A percentile compares a stretch with the other conserved stretches of the same genome.
phyloP scores from a whole-genome alignment of 2,113 vertebrate species.

The Verasper variegatus region DNA sequence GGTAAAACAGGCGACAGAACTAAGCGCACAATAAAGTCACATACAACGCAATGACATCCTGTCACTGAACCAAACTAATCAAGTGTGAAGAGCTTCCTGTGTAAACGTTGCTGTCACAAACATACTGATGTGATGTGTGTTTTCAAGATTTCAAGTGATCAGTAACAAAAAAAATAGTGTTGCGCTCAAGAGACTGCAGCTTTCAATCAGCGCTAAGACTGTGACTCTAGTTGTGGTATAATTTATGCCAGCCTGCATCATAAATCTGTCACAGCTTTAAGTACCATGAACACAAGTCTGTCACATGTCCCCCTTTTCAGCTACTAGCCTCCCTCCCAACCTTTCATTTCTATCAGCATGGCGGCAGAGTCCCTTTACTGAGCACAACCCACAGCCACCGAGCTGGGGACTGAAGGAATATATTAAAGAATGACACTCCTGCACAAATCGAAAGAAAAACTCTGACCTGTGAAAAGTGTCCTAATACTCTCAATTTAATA shows the following conservation, averaged over 20 bases:
- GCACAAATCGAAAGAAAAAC: neutral
- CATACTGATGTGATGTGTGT: neutral
- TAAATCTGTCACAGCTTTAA: conserved; percentile 11
- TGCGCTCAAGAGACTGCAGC: neutral
- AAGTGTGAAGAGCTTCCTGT: neutral
- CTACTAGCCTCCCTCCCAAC: conserved; percentile 17
- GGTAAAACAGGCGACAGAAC: neutral
- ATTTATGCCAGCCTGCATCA: neutral
- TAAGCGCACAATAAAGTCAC: neutral
- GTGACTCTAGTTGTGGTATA: neutral
- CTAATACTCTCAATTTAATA: too few species aligned
- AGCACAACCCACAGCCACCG: too few species aligned
- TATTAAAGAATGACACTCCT: conserved; percentile 3
- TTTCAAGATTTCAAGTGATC: neutral
- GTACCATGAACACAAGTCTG: neutral
- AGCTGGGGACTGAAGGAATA: neutral
- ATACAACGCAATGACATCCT: neutral
- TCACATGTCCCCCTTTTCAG: neutral
- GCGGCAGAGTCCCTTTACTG: conserved; percentile 8
- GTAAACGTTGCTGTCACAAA: neutral
- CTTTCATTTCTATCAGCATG: conserved; percentile 50
- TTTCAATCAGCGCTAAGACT: neutral
- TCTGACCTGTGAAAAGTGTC: neutral
- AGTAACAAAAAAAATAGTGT: neutral
- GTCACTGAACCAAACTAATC: neutral